Conservation (phyloP, 2,888 invertebrate species). For the Lampropteryx suffumata region DNA sequence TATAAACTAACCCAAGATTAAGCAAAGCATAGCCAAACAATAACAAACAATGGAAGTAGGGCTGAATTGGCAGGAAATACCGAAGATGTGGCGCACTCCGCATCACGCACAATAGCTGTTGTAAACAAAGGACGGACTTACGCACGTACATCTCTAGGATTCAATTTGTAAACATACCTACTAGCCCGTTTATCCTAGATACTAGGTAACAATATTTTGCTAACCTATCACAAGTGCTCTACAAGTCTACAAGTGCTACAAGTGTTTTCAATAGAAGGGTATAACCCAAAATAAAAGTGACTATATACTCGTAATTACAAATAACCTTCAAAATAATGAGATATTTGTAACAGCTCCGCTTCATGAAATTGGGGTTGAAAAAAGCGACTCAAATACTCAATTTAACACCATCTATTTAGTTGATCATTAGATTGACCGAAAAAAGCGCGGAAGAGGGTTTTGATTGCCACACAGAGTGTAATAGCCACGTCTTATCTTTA, state of each 20-base stretch:
- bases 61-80: slow-evolving; percentile 66
- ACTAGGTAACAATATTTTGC: too few species aligned
- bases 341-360: slow-evolving; percentile 32
- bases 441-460: slow-evolving; percentile 56
- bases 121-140: slow-evolving; percentile 57
- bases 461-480: slow-evolving; percentile 60
- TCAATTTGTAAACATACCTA: slow-evolving; percentile 51
- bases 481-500: slow-evolving; percentile 32
- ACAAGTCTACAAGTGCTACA: too few species aligned
- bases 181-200: not conserved
- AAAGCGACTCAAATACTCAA: slow-evolving; percentile 58
- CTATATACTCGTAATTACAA: slow-evolving; percentile 20
- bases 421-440: slow-evolving; percentile 42
- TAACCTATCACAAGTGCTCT: too few species aligned
- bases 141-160: slow-evolving; percentile 32
- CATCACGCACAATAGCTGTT: slow-evolving; percentile 62
- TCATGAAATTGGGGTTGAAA: slow-evolving; percentile 39
- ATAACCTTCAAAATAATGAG: slow-evolving; percentile 35
- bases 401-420: slow-evolving; percentile 68
- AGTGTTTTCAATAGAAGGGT: too few species aligned
- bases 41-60: slow-evolving; percentile 61
- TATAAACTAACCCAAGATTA: slow-evolving; percentile 26
- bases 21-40: slow-evolving; percentile 47
- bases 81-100: slow-evolving; percentile 53
- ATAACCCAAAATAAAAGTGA: slow-evolving; percentile 7